Evolutionary conservation across 2,797 vertebrate genomes (phyloP), one percentile per base, ranked within the genome.

Genomic region (Mus minutoides): DNA sequence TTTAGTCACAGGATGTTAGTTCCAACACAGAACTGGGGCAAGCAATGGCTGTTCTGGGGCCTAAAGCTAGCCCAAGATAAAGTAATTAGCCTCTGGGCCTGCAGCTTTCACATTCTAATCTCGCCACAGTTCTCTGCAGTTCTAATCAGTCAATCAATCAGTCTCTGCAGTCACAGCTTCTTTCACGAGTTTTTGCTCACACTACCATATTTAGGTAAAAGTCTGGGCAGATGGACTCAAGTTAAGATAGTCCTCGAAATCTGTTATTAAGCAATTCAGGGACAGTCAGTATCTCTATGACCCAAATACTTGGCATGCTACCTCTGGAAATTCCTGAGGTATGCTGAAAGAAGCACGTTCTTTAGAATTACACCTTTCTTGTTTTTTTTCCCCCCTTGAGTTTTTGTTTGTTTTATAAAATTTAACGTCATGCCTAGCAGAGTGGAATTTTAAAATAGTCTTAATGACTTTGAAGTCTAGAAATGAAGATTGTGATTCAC

Each of bases 401-500:
- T 29, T 62, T 22, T 67, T 85, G 58, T 12, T 19, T 14, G 46
- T 34, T 49, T 49, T 52, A 24, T 67, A 3, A 69, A 69, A 52
- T 52, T 89, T 91, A 75, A 75, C 56, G n/a, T 93, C 14, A 31
- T 90, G 60, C 67, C n/a, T 62, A 89, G 40, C 91, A 80, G 84
- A 93, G 67, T 73, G 34, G 19, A 94, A 95, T 94, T 91, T 1
- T 0, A 60, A 96, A 88, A 85, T 12, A 58, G 93, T 40, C 16
- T 49, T 71, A 77, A 76, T 86, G 3, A 86, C 37, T 93, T 95
- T 94, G 83, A 94, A 86, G 40, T 94, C 90, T 84, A 85, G 29
- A 90, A 62, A 83, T 91, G 40, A 95, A 94, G 64, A 93, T 40
- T 78, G 31, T 92, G 62, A 96, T 21, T 92, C 77, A 92, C 75